Base-by-base conservation (phyloP, 2,888 invertebrate species). In the Actias luna region DNA sequence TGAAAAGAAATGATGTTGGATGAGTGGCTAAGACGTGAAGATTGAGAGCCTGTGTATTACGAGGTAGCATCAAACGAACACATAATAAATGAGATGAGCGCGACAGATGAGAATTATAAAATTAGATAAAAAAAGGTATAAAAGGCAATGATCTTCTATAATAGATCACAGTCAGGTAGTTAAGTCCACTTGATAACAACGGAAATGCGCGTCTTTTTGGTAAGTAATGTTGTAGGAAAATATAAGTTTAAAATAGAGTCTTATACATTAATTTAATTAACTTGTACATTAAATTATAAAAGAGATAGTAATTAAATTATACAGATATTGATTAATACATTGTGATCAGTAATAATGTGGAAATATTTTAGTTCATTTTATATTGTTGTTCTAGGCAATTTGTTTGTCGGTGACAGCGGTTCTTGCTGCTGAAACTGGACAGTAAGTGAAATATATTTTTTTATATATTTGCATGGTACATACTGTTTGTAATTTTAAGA, bases 51-150 rank as follows among this genome's bases (percentile, higher is more conserved):
- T 61, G 69, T 78, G 81, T 72, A 72, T 70, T 73, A 79, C 82
- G 82, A 82, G 84, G 84, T 79, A 83, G 77, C 82, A 80, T 83
- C 46, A 84, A 77, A 78, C 75, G 76, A 75, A 69, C 78, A 81
- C 80, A 87, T 88, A 83, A 85, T 83, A 82, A 84, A 89, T 87
- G 84, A 82, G 84, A 82, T 67, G 80, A 85, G 83, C 83, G 83
- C 74, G 80, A 81, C 77, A 79, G 78, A 77, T 77, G 81, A 79
- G 80, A 82, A 78, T 81, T 81, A 79, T 85, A 77, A 85, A 85
- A 85, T 84, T 81, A 82, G 80, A 82, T 80, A 82, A 88, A 88
- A 42, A 87, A 89, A 83, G 82, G 86, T 92, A 92, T 91, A 92
- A 86, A 92, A 91, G 82, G 83, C 80, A 77, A 79, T 79, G 78